These are phyloP conservation scores for Pyrrhura leucotis DNA, from an alignment of 2,797 vertebrate species.

Conservation along the genomic window DNA sequence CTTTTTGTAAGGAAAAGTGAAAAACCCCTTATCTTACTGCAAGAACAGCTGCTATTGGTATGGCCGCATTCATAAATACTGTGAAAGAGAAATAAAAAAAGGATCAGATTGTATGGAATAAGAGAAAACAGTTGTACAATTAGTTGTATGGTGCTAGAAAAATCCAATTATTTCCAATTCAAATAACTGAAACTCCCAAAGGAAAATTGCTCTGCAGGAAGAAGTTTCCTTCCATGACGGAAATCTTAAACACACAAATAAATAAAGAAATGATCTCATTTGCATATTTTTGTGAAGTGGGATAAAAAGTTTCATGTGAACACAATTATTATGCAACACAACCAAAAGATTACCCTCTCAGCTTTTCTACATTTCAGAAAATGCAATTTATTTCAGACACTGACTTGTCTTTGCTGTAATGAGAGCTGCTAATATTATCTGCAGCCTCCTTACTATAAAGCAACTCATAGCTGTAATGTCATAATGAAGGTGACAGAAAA, in stretches of 20 bases:
- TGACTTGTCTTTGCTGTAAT: neutral
- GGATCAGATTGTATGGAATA: neutral
- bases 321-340: neutral
- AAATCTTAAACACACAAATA: neutral
- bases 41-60: conserved; percentile 95
- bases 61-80: conserved; percentile 99
- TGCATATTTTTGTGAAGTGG: neutral
- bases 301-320: neutral
- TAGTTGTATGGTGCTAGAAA: neutral
- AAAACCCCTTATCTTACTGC: conserved; percentile 81
- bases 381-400: neutral
- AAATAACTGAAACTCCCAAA: neutral
- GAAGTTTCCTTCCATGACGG: neutral
- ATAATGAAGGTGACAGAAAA: neutral
- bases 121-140: neutral
- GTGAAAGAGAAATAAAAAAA: conserved; percentile 64
- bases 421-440: neutral
- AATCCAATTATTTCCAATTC: neutral
- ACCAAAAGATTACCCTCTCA: neutral
- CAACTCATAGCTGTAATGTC: neutral
- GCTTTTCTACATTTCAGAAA: neutral
- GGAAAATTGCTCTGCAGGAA: conserved; percentile 7
- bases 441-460: neutral
- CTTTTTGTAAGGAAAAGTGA: neutral
- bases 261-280: neutral